A percentile compares a stretch with the other conserved stretches of the same genome.
Evolutionary conservation across 2,888 invertebrate species (phyloP).

Genomic region (Plebejus argus): DNA sequence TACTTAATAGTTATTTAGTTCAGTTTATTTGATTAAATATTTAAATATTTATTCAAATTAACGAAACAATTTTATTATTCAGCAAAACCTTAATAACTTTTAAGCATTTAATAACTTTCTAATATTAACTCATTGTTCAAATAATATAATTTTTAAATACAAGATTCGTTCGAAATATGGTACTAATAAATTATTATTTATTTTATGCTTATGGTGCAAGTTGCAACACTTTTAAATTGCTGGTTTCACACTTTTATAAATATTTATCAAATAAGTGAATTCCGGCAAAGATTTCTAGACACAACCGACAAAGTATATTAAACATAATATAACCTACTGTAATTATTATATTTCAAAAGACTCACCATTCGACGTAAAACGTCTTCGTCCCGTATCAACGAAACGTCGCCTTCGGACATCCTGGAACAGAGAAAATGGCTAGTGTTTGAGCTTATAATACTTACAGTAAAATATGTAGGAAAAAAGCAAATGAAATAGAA

Average conservation of each 20-base stretch:
- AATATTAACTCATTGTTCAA: too few relatives aligned
- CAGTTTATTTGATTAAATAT: too few relatives aligned
- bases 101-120: too few relatives aligned
- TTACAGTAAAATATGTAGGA: not conserved
- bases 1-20: too few relatives aligned
- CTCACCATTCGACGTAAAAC: slow-evolving; percentile 87
- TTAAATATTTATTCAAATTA: too few relatives aligned
- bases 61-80: too few relatives aligned
- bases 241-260: not conserved
- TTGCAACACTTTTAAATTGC: too few relatives aligned
- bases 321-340: not conserved
- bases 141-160: too few relatives aligned
- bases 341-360: not conserved
- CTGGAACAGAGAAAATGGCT: slow-evolving; percentile 54
- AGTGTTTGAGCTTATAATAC: not conserved
- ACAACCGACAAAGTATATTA: not conserved
- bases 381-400: slow-evolving; percentile 88
- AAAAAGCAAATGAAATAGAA: not conserved
- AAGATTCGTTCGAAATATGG: too few relatives aligned
- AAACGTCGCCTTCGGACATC: slow-evolving; percentile 84
- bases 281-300: not conserved
- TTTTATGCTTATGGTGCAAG: too few relatives aligned
- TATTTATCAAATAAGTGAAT: not conserved
- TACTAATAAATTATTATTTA: too few relatives aligned
- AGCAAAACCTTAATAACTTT: too few relatives aligned